Conservation (phyloP, 2,113 vertebrate genomes). For the Connochaetes taurinus region DNA sequence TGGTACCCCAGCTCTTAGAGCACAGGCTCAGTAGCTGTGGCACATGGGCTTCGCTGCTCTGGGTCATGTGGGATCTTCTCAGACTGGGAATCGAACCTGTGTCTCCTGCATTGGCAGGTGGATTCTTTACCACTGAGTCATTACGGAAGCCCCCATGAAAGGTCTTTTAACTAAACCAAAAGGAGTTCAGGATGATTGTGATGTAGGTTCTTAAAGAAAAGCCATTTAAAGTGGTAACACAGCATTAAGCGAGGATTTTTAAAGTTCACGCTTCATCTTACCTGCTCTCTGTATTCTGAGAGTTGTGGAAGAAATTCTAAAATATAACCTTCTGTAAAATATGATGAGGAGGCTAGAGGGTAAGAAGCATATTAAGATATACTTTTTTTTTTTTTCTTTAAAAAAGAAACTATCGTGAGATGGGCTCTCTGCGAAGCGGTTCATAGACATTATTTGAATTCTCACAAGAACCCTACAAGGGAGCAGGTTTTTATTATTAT, state of each 20-base stretch:
- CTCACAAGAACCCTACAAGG: background rate
- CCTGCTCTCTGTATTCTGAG: background rate
- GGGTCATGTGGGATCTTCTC: background rate
- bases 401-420: background rate
- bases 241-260: background rate
- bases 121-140: background rate
- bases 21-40: background rate
- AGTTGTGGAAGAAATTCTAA: background rate
- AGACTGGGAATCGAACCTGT: background rate
- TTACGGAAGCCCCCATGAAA: background rate
- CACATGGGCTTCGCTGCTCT: background rate
- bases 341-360: background rate
- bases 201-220: slow-evolving; percentile 7
- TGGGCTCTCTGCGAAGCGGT: background rate
- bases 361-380: background rate
- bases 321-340: background rate
- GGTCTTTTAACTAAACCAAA: background rate
- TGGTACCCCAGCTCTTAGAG: background rate
- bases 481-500: background rate
- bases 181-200: background rate
- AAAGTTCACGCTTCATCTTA: background rate
- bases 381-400: background rate
- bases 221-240: background rate
- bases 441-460: background rate
- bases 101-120: background rate